Base-by-base conservation (phyloP, 2,797 vertebrate genomes). In the Phataginus tetradactyla region DNA sequence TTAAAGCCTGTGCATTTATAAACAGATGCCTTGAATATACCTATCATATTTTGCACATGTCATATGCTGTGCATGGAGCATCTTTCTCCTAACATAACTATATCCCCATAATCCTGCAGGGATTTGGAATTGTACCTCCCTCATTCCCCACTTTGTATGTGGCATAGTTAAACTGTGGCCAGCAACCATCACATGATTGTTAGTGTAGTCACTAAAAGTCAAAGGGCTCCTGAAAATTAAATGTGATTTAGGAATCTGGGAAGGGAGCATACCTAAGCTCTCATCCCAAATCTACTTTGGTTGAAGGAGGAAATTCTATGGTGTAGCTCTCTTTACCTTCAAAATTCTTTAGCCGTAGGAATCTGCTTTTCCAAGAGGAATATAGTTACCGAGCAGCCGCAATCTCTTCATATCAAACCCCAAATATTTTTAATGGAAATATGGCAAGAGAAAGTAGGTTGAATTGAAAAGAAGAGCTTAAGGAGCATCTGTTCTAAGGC, bases 171-270 rank as follows among this genome's bases (percentile, higher is more conserved):
- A 96, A 92, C 4, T 94, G 96, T 96, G 97, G 97, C 95, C 97
- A 97, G 95, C 91, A 96, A 49, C 49, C 97, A 97, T 97, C 96
- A 87, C 93, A 96, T 87, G 96, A 95, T 93, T 95, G 92, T 97
- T 64, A 93, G 91, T 71, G 87, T n/a, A 91, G 81, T 94, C 97
- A 86, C 92, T 96, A 96, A 97, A 97, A 97, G 96, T 97, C 97
- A 97, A 97, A 98, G 94, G 92, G 89, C 96, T 95, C 81, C 92
- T 97, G 53, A 96, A 85, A 97, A 97, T 87, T 97, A 69, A 96
- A 93, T 53, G 59, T 15, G n/a, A 92, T 89, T 71, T 45, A 37
- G 63, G 29, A 78, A 77, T 85, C 91, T 92, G 51, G 32, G 37
- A 61, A 53, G 81, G 55, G 18, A 86, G 79, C 37, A 3, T 17